Evolutionary conservation across 2,888 invertebrate genomes (phyloP).

Genomic region (Spisula subtruncata): DNA sequence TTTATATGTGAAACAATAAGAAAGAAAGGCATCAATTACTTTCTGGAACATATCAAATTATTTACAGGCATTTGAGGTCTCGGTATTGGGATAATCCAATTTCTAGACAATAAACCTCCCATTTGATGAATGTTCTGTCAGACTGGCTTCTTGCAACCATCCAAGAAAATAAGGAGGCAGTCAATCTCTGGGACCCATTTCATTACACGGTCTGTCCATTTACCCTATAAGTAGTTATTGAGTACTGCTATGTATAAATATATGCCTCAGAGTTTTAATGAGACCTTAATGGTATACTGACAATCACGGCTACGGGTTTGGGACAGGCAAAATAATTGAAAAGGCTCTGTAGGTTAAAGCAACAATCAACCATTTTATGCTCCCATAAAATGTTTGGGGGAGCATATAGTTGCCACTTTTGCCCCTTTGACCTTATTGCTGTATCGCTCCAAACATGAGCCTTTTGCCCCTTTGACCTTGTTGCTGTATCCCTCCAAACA

Average conservation of each 20-base stretch:
- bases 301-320: background rate
- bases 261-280: background rate
- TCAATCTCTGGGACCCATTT: conserved; percentile 46
- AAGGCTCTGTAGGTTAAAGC: background rate
- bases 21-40: conserved; percentile 48
- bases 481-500: too few relatives aligned
- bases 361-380: too few relatives aligned
- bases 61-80: conserved; percentile 54
- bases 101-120: conserved; percentile 58
- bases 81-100: conserved; percentile 59
- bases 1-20: conserved; percentile 41
- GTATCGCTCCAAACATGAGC: too few relatives aligned
- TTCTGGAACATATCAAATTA: conserved; percentile 46
- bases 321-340: background rate
- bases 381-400: too few relatives aligned
- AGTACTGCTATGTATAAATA: conserved; percentile 21
- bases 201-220: conserved; percentile 29
- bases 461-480: too few relatives aligned
- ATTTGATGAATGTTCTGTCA: conserved; percentile 63
- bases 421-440: too few relatives aligned
- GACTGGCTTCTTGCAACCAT: conserved; percentile 37
- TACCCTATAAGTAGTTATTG: conserved; percentile 28
- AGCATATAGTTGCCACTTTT: too few relatives aligned
- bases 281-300: conserved; percentile 11
- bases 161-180: conserved; percentile 36